Conservation (phyloP, 2,888 invertebrate species). For the Cerastis rubricosa region DNA sequence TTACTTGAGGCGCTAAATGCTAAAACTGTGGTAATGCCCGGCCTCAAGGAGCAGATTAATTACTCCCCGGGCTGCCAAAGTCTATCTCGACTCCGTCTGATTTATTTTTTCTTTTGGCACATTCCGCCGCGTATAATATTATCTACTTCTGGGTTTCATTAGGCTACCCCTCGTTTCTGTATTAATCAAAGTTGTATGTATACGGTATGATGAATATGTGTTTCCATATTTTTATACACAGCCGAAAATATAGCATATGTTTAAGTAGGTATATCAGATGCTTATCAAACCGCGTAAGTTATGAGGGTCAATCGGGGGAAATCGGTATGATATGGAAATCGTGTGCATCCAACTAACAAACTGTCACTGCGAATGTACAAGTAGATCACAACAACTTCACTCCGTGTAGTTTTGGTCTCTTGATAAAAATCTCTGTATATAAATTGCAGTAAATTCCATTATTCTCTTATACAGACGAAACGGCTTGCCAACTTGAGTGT, state of each 20-base stretch:
- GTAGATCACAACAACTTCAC: slow-evolving; percentile 9
- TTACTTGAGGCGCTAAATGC: slow-evolving; percentile 76
- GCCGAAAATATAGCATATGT: slow-evolving; percentile 11
- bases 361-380: slow-evolving; percentile 39
- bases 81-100: slow-evolving; percentile 58
- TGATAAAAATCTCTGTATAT: slow-evolving; percentile 9
- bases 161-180: slow-evolving; percentile 40
- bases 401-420: slow-evolving; percentile 8
- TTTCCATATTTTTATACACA: slow-evolving; percentile 30
- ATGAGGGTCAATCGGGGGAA: slow-evolving; percentile 48
- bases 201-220: slow-evolving; percentile 30
- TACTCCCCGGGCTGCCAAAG: slow-evolving; percentile 71
- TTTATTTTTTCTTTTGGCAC: slow-evolving; percentile 59
- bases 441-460: slow-evolving; percentile 33
- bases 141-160: slow-evolving; percentile 53
- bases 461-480: slow-evolving; percentile 42
- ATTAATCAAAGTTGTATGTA: slow-evolving; percentile 44
- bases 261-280: slow-evolving; percentile 24
- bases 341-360: slow-evolving; percentile 47
- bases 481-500: slow-evolving; percentile 54
- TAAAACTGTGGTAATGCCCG: slow-evolving; percentile 55
- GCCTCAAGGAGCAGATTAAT: slow-evolving; percentile 78
- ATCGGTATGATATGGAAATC: slow-evolving; percentile 32
- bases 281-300: slow-evolving; percentile 54
- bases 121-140: slow-evolving; percentile 51